These are phyloP conservation scores for Sipunculus nudus DNA, from an alignment of 2,888 invertebrate species.

Conservation along the genomic window DNA sequence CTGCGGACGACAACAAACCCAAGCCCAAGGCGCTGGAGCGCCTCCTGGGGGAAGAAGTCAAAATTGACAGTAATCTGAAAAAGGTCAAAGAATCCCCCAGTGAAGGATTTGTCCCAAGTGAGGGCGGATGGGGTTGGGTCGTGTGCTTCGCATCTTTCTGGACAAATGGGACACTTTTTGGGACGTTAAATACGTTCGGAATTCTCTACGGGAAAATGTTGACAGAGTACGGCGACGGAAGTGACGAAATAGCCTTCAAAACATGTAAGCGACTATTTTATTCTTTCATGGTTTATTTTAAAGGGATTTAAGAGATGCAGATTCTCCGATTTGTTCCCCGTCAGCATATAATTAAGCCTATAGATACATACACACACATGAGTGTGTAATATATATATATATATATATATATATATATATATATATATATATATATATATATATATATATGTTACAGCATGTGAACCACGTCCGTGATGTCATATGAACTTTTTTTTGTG, in stretches of 20 bases:
- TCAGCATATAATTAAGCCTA: background rate
- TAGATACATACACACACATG: background rate
- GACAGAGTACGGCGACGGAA: constrained; percentile 75
- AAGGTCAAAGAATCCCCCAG: too few species aligned
- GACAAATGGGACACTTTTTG: constrained; percentile 71
- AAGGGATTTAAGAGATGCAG: too few species aligned
- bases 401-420: background rate
- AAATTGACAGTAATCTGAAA: too few species aligned
- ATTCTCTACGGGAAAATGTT: constrained; percentile 75
- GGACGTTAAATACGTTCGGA: constrained; percentile 89
- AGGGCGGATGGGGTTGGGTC: constrained; percentile 62
- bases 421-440: background rate
- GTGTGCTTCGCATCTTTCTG: constrained; percentile 53
- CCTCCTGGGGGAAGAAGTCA: too few species aligned
- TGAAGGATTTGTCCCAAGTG: constrained; percentile 42
- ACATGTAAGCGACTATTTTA: constrained; percentile 35
- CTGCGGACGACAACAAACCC: too few species aligned
- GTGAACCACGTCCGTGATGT: background rate
- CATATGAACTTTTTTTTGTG: too few species aligned
- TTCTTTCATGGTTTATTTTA: too few species aligned
- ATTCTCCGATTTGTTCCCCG: too few species aligned
- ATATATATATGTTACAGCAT: background rate
- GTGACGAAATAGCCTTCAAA: constrained; percentile 61
- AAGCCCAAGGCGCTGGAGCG: too few species aligned
- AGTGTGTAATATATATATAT: background rate